Conservation (phyloP, 2,797 vertebrate genomes). For the Oreonectes daqikongensis region DNA sequence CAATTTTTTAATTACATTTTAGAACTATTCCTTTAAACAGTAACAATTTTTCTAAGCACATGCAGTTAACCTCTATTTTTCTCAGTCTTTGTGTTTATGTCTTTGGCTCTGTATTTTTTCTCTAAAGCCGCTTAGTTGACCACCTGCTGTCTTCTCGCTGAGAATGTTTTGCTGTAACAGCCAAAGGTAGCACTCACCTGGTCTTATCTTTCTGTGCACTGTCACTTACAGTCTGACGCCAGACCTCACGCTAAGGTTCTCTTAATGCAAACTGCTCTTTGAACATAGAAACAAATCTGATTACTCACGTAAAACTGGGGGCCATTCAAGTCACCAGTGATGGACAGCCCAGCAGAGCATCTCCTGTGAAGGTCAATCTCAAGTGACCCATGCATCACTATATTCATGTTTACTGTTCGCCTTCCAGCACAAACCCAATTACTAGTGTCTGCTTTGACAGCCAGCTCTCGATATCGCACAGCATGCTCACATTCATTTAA, state of each 20-base stretch:
- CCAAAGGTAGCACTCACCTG: constrained; percentile 69
- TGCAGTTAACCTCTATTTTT: not conserved
- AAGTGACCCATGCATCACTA: constrained; percentile 63
- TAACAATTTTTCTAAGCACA: not conserved
- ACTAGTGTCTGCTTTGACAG: constrained; percentile 65
- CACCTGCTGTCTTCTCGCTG: constrained; percentile 67
- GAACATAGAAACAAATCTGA: constrained; percentile 53
- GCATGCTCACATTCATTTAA: constrained; percentile 49
- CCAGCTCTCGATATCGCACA: constrained; percentile 64
- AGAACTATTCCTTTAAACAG: not conserved
- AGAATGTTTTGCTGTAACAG: constrained; percentile 67
- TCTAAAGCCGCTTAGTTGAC: constrained; percentile 64
- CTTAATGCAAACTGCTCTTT: constrained; percentile 65
- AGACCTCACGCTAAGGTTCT: constrained; percentile 66
- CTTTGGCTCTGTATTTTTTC: constrained; percentile 19
- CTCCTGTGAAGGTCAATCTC: constrained; percentile 78
- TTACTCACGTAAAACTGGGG: constrained; percentile 64
- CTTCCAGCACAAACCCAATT: constrained; percentile 78
- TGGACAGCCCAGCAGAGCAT: constrained; percentile 69
- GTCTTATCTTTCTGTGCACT: constrained; percentile 76
- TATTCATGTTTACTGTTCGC: constrained; percentile 69
- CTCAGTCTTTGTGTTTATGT: constrained; percentile 5
- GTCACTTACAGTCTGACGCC: constrained; percentile 60
- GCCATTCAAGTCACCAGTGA: constrained; percentile 65
- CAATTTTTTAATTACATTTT: no score